phyloP scores from a whole-genome alignment of 2,797 vertebrate species.

The Bradypodion ventrale region DNA sequence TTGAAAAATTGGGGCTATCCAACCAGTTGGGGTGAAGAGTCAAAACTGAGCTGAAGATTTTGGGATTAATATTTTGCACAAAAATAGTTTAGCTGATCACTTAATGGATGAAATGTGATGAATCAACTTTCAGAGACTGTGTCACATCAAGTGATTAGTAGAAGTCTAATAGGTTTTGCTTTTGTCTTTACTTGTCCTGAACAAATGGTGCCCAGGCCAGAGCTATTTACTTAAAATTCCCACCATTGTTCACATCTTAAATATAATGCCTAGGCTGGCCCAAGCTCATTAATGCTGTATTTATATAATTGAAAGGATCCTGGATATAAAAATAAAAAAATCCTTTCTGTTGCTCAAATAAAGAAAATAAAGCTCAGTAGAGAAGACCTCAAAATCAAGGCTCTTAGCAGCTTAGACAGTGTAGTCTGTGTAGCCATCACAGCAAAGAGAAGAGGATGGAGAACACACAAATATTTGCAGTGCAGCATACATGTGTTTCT shows the following conservation, averaged over 20 bases:
- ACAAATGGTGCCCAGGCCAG: neutral
- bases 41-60: neutral
- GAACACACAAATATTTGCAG: constrained; percentile 59
- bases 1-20: neutral
- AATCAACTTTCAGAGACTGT: neutral
- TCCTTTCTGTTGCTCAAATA: constrained; percentile 45
- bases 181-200: constrained; percentile 7
- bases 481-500: constrained; percentile 58
- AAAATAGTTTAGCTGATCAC: neutral
- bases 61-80: neutral
- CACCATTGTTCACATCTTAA: neutral
- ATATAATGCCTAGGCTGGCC: neutral
- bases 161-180: neutral
- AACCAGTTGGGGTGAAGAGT: neutral
- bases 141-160: neutral
- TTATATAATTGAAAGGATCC: constrained; percentile 39
- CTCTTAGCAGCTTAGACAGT: constrained; percentile 47
- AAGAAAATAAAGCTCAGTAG: constrained; percentile 37
- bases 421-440: constrained; percentile 51
- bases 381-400: constrained; percentile 49
- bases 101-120: neutral
- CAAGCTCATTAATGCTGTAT: neutral
- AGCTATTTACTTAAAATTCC: constrained; percentile 3
- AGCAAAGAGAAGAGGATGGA: constrained; percentile 24
- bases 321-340: constrained; percentile 51